Evolutionary conservation across 2,797 vertebrate genomes (phyloP), one percentile per base, ranked within the genome.

Genomic region (Poeciliopsis infans): DNA sequence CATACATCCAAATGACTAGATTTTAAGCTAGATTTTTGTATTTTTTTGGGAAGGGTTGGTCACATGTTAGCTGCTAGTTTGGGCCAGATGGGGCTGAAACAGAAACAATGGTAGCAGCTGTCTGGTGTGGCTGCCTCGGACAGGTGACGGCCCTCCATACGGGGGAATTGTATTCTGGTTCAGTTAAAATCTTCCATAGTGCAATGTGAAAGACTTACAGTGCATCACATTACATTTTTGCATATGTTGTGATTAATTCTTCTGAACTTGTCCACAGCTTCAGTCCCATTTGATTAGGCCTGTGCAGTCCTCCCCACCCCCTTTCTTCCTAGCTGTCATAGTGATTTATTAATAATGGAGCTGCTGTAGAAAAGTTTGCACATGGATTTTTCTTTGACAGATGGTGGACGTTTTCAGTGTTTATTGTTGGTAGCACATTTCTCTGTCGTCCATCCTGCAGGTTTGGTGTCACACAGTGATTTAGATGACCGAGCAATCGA

Each of bases 401-500:
- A n/a, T 64, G 36, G 70, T 59, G 2, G 31, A 61, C 66, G 55
- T 66, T 10, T 31, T 68, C 3, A 20, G 7, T 53, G 0, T 73
- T 36, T 6, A 39, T 20, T 49, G 83, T 53, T 46, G 36, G 31
- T n/a, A 53, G 33, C 49, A 61, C 88, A 18, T 82, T 59, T 86
- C 25, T 86, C 68, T 82, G 36, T 77, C 61, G 64, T 79, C 66
- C 55, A 73, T 93, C 85, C 79, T 93, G 20, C 91, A 99, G 98
- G 98, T 86, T 95, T 99, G 96, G 98, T 99, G 96, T 97, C 98
- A 94, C 98, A 99, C 96, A 98, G 98, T 95, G 98, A 99, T 96
- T 96, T 99, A 96, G 98, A 99, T 96, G 98, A 99, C 95, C 96
- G 98, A 95, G 98, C 98, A 88, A 97, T 99, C 77, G 98, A 99